Conservation (phyloP, 2,797 vertebrate genomes). For the Alca torda region DNA sequence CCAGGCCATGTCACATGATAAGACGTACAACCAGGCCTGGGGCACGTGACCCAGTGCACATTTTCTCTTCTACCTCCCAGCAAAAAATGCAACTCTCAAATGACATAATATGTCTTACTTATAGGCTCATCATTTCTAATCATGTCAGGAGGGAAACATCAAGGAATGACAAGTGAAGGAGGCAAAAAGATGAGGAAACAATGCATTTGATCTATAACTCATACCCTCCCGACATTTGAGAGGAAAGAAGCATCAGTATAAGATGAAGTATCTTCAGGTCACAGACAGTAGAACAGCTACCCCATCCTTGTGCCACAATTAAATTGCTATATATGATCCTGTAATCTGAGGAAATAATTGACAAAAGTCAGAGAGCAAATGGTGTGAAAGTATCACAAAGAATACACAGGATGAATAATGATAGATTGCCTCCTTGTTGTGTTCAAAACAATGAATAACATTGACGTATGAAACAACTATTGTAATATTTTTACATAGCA, state of each 20-base stretch:
- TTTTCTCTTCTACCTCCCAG: not conserved
- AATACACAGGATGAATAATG: not conserved
- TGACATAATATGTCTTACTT: not conserved
- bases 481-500: not conserved
- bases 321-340: not conserved
- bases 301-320: not conserved
- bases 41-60: rapidly evolving
- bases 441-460: not conserved
- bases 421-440: not conserved
- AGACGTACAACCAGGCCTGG: not conserved
- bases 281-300: not conserved
- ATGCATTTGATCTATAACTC: not conserved
- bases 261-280: not conserved
- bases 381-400: not conserved
- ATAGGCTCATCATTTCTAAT: not conserved
- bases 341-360: not conserved
- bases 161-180: not conserved
- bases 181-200: not conserved
- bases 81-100: not conserved
- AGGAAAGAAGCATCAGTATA: not conserved
- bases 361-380: not conserved
- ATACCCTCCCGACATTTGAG: not conserved
- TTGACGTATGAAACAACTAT: not conserved
- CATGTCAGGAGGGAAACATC: not conserved
- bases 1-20: not conserved